phyloP scores from a whole-genome alignment of 2,113 vertebrate genomes.

The Psilopogon haemacephalus region DNA sequence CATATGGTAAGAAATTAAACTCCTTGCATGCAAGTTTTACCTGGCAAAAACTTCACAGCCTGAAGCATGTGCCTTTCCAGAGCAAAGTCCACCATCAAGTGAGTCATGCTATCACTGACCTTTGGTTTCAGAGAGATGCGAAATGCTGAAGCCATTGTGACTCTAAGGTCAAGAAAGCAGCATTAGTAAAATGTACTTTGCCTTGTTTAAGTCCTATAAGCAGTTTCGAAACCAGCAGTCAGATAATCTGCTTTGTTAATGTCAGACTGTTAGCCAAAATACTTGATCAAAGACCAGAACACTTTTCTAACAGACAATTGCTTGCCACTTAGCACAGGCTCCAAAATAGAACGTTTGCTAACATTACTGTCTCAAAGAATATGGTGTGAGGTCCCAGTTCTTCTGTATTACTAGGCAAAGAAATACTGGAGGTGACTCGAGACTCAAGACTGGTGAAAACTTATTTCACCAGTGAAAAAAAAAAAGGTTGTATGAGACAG shows the following conservation, averaged over 20 bases:
- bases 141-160: constrained; percentile 92
- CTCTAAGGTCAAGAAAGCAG: constrained; percentile 76
- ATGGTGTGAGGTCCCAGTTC: neutral
- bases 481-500: neutral
- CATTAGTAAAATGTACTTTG: neutral
- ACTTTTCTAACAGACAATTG: neutral
- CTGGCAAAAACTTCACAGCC: constrained; percentile 88
- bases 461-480: neutral
- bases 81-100: constrained; percentile 90
- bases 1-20: neutral
- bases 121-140: constrained; percentile 86
- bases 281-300: neutral
- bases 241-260: neutral
- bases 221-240: neutral
- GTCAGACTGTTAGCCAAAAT: neutral
- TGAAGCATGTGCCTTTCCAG: constrained; percentile 84
- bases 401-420: neutral
- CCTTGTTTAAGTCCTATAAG: neutral
- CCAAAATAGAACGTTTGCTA: neutral
- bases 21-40: constrained; percentile 61
- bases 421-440: neutral
- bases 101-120: constrained; percentile 88
- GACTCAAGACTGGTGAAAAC: neutral
- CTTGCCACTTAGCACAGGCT: neutral
- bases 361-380: neutral